These are phyloP conservation scores for Tillus elongatus DNA, from an alignment of 2,888 invertebrate species.

Conservation along the genomic window DNA sequence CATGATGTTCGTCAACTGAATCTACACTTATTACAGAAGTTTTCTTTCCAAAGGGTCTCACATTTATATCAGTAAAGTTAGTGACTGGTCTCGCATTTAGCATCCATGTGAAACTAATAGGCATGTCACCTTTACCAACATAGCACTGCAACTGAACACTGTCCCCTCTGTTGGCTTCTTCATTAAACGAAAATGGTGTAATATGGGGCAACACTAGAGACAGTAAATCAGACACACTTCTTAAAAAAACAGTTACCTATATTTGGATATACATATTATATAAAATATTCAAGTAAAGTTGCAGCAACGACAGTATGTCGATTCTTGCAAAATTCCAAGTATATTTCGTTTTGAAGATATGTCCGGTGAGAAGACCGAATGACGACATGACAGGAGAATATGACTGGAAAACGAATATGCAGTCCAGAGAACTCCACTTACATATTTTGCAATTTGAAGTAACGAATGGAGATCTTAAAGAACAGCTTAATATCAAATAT, in stretches of 20 bases:
- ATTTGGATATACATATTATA: no score
- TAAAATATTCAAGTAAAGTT: no score
- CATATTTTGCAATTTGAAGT: no score
- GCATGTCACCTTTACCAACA: constrained; percentile 67
- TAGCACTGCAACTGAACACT: constrained; percentile 51
- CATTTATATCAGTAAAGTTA: constrained; percentile 40
- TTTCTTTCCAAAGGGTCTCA: constrained; percentile 54
- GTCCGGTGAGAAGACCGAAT: no score
- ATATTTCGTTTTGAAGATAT: no score
- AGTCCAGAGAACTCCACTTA: no score
- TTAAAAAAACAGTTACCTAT: constrained; percentile 5
- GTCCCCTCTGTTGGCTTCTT: constrained; percentile 35
- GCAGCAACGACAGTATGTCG: no score
- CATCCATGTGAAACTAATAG: constrained; percentile 65
- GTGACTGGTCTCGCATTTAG: constrained; percentile 52
- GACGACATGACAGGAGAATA: no score
- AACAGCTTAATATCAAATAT: no score
- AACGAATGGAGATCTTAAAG: no score
- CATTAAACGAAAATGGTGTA: constrained; percentile 52
- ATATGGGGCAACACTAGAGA: constrained; percentile 55
- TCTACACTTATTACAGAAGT: constrained; percentile 55
- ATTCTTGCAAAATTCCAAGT: no score
- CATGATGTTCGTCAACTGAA: constrained; percentile 46
- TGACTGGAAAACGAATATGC: no score
- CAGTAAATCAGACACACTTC: constrained; percentile 19